Base-by-base conservation (phyloP, 2,113 vertebrate genomes). In the Callochromis pleurospilus region DNA sequence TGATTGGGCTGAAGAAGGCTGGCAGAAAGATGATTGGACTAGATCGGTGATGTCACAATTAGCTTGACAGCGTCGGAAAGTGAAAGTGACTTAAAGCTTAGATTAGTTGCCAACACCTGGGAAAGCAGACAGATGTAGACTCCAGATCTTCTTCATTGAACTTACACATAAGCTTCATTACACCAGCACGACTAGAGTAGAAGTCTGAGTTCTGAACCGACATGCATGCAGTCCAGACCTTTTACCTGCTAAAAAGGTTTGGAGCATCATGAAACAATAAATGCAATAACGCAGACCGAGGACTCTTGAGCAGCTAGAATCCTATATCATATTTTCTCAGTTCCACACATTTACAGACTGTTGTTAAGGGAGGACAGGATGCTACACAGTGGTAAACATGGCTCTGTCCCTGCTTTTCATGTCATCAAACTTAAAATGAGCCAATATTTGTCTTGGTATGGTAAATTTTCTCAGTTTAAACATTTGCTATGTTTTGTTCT, bases 291-390 rank as follows among this genome's bases (percentile, higher is more conserved):
- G 1, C 6, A 31, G 29, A 60, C 29, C 0, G 3, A 60, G 56
- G 14, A 60, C 14, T 60, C 14, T 60, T 60, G 1, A 60, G 29
- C 56, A 60, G 3, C 26, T 31, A 31, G 14, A 31, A 19, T 60
- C 56, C 15, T 60, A 60, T 3, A 33, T 33, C 26, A 54, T 21
- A 11, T 54, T 53, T 53, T 53, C n/a, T 54, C n/a, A 60, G 9
- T 60, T 1, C 0, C 29, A 60, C 56, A 33, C 15, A 60, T 60
- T 33, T 33, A 33, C 56, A 60, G 15, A 60, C 56, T 33, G 5
- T 19, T 60, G 56, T 60, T 33, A 60, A 10, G 1, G 5, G 56
- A 60, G 24, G 15, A 33, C 0, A 0, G 56, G 56, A 17, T 60
- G 56, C 26, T 33, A 31, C 8, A 33, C 26, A 60, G 56, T 60